Base-by-base conservation (phyloP, 2,113 vertebrate species). In the Melanocharis versteri region DNA sequence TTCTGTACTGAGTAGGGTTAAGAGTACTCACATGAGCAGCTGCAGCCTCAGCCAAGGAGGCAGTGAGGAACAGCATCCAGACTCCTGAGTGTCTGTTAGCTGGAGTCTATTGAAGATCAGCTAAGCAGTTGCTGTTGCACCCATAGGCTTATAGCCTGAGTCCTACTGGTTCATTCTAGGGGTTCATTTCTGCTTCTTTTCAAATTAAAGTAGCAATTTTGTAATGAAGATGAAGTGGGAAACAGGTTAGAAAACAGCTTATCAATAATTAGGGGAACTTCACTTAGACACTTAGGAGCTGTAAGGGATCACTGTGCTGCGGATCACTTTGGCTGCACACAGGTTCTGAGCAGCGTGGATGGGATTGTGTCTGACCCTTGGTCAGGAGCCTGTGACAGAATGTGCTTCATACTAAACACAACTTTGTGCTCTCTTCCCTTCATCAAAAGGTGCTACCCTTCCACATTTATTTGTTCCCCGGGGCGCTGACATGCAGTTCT, bases 391-490 rank as follows among this genome's bases (percentile, higher is more conserved):
- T 37, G 1, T 42, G 28, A 10, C 42, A 40, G 42, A 57, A 40
- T 11, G 11, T 42, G 14, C 62, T 79, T 66, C 11, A 6, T 18
- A 4, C 37, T 33, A 20, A 54, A 51, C 15, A 17, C 12, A 50
- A 0, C 26, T 64, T 58, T 20, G 16, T 28, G 9, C 7, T 37
- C 53, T 79, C 8, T 44, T 68, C 23, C 30, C 26, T 75, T 39
- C 3, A 9, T 64, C n/a, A 57, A 33, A 83, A 61, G 23, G n/a
- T 61, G 5, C 20, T 28, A 10, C 10, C 4, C 23, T 35, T 68
- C 12, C 8, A 9, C 2, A 5, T 44, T 24, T 33, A 28, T 22
- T 30, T 3, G 1, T 76, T 79, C 15, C 17, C 57, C 0, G 0
- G 35, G 28, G 64, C 27, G 7, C 39, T 83, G 53, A 12, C 31